Evolutionary conservation across 2,797 vertebrate species (phyloP), one percentile per base, ranked within the genome.

Genomic region (Macropus fuliginosus): DNA sequence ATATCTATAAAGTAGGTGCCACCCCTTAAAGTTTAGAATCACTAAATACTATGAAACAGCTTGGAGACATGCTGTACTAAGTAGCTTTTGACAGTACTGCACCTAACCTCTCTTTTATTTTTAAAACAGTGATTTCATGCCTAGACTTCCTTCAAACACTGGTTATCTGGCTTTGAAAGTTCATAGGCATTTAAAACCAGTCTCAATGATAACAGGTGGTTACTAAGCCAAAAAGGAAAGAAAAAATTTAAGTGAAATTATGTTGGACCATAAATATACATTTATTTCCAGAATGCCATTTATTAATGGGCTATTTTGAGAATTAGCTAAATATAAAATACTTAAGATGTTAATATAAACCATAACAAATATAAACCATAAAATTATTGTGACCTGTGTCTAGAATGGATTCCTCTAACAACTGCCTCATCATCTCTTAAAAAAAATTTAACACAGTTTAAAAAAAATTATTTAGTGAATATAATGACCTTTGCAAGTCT

Each of bases 131-230:
- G 55, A 55, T 91, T 55, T 95, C 93, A 95, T 18, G 89, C 34
- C 29, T 87, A 87, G 91, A 27, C 54, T 92, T 94, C 31, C 74
- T 74, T 93, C n/a, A 28, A 74, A n/a, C 27, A 34, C 24, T 93
- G 55, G 16, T 21, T 95, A 91, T 92, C 89, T 92, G 56, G 14
- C 54, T 95, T 93, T 91, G 52, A 92, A 95, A 95, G 92, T 87
- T 93, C 91, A 13, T 40, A 2, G 81, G 21, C 81, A 50, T 54
- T 97, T 90, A 95, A 95, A 96, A 66, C 12, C 28, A 96, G 31
- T 56, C 57, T 93, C 18, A 56, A 54, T 92, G 46, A 18, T 87
- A n/a, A 74, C 62, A 46, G 81, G 52, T 93, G 54, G 59, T 46
- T 66, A 10, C 59, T 52, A 34, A 40, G 91, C 40, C 93, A 59